Conservation (phyloP, 92 coral and sea anemone genomes). For the Parazoanthus darwini region DNA sequence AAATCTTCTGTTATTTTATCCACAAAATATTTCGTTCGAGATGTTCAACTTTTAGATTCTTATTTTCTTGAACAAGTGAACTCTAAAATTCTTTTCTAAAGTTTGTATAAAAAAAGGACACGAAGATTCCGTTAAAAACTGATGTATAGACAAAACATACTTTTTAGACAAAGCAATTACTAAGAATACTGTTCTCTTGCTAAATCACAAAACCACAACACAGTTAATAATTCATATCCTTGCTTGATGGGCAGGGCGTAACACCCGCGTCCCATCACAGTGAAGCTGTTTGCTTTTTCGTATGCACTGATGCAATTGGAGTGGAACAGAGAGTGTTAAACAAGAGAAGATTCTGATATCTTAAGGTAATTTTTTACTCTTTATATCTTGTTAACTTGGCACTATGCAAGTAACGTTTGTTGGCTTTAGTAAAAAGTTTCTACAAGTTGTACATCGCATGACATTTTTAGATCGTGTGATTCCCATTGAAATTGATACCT, state of each 20-base stretch:
- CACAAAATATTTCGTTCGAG: neutral
- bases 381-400: neutral
- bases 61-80: neutral
- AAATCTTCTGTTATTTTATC: conserved; percentile 7
- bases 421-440: neutral
- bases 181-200: neutral
- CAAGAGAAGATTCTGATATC: neutral
- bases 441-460: neutral
- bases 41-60: neutral
- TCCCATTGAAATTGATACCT: neutral
- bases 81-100: neutral
- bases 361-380: conserved; percentile 9
- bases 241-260: neutral
- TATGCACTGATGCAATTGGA: neutral
- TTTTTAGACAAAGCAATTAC: neutral
- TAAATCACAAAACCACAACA: conserved; percentile 3
- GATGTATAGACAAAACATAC: conserved; percentile 9
- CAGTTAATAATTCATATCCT: neutral
- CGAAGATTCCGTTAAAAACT: neutral
- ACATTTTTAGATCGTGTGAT: neutral
- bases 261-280: neutral
- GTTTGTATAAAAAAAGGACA: neutral
- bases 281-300: conserved; percentile 3
- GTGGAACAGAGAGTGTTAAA: neutral
- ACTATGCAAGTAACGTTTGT: too few relatives aligned